Evolutionary conservation across 2,797 vertebrate species (phyloP).

Genomic region (Otolemur crassicaudatus): DNA sequence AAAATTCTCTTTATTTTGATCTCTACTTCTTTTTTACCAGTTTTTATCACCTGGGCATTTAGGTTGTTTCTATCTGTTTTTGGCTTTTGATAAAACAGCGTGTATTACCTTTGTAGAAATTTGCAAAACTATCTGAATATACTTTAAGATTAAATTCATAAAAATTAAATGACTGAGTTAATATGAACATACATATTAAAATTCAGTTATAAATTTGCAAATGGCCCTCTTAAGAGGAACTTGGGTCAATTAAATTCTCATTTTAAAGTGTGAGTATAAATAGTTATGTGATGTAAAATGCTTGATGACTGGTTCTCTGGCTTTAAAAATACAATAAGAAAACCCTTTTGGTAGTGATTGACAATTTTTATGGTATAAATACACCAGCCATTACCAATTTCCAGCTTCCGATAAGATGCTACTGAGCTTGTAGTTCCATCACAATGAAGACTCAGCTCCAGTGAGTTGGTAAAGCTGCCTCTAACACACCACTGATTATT

Average conservation of each 20-base stretch:
- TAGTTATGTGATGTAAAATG: background rate
- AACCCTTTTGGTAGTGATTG: background rate
- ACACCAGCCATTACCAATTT: background rate
- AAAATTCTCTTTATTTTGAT: background rate
- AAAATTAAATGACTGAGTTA: background rate
- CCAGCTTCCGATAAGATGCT: background rate
- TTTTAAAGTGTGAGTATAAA: background rate
- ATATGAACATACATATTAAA: background rate
- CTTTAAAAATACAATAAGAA: conserved; percentile 1
- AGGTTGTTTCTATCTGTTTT: background rate
- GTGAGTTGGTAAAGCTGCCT: background rate
- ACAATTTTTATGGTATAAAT: background rate
- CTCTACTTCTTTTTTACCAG: background rate
- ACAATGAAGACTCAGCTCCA: background rate
- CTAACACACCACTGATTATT: background rate
- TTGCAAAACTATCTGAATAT: background rate
- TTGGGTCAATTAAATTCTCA: background rate
- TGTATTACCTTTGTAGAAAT: background rate
- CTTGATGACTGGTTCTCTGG: background rate
- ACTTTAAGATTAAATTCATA: background rate
- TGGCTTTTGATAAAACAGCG: conserved; percentile 6
- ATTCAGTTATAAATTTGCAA: conserved; percentile 5
- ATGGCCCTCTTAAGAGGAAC: background rate
- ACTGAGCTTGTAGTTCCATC: background rate
- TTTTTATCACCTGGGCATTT: background rate